These are phyloP conservation scores for Conger conger DNA, from an alignment of 2,113 vertebrate species.

Conservation along the genomic window DNA sequence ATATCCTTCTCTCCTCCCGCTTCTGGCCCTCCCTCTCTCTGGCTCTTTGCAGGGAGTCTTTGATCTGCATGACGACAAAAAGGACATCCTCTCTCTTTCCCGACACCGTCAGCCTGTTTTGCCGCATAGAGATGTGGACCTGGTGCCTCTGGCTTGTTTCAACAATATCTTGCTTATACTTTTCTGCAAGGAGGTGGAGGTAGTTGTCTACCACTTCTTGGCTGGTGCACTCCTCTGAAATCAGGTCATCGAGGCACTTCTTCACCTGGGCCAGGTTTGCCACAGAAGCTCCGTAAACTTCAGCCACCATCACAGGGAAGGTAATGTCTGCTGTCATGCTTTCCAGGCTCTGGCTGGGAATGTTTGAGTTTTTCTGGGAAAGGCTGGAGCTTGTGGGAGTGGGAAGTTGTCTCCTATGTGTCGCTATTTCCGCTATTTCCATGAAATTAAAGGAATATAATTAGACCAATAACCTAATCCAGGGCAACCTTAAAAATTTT, in stretches of 20 bases:
- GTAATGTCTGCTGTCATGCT: slow-evolving; percentile 7
- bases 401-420: background rate
- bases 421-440: background rate
- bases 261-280: slow-evolving; percentile 35
- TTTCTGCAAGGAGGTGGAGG: slow-evolving; percentile 26
- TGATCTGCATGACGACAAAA: slow-evolving; percentile 39
- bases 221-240: slow-evolving; percentile 42
- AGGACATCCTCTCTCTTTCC: slow-evolving; percentile 50
- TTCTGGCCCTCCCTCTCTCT: slow-evolving; percentile 30
- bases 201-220: slow-evolving; percentile 29
- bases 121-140: slow-evolving; percentile 31
- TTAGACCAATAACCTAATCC: too few species aligned
- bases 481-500: too few species aligned
- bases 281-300: slow-evolving; percentile 36
- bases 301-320: slow-evolving; percentile 39
- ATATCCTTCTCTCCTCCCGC: slow-evolving; percentile 42
- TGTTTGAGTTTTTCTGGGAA: background rate
- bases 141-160: slow-evolving; percentile 37
- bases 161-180: slow-evolving; percentile 38
- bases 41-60: slow-evolving; percentile 34
- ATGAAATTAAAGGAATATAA: background rate
- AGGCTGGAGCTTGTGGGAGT: background rate
- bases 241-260: slow-evolving; percentile 44
- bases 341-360: background rate
- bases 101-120: slow-evolving; percentile 39